A percentile compares a stretch with the other conserved stretches of the same genome.
Evolutionary conservation across 2,797 vertebrate species (phyloP).

Genomic region (Hylomyscus alleni): DNA sequence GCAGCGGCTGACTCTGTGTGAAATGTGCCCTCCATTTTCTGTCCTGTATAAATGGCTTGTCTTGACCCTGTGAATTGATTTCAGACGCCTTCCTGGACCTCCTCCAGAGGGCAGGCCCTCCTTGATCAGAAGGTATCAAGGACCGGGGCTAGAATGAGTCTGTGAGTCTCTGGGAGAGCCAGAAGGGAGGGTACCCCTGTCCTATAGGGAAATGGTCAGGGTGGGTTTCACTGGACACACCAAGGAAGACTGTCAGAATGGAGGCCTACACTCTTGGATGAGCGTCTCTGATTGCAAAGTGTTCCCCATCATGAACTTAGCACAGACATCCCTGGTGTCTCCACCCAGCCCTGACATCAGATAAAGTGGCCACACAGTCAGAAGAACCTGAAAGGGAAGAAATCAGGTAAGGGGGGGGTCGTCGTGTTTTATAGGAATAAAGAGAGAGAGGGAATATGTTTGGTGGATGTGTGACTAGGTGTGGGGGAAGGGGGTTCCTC

Average conservation of each 20-base stretch:
- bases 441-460: too few species aligned
- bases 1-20: rapidly evolving
- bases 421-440: too few species aligned
- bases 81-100: neutral
- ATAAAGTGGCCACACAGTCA: neutral
- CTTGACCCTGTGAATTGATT: constrained; percentile 32
- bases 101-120: neutral
- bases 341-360: neutral
- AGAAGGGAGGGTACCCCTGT: neutral
- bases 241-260: neutral
- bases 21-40: neutral
- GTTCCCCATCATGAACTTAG: neutral
- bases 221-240: too few species aligned
- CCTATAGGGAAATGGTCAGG: neutral
- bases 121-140: neutral
- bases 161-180: neutral
- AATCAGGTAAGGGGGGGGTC: neutral
- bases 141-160: neutral
- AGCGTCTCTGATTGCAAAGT: neutral
- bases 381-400: constrained; percentile 7
- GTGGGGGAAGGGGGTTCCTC: too few species aligned
- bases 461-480: too few species aligned
- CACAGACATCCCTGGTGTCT: neutral
- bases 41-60: neutral
- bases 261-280: neutral